Evolutionary conservation across 2,888 invertebrate genomes (phyloP).

Genomic region (Agelastica alni): DNA sequence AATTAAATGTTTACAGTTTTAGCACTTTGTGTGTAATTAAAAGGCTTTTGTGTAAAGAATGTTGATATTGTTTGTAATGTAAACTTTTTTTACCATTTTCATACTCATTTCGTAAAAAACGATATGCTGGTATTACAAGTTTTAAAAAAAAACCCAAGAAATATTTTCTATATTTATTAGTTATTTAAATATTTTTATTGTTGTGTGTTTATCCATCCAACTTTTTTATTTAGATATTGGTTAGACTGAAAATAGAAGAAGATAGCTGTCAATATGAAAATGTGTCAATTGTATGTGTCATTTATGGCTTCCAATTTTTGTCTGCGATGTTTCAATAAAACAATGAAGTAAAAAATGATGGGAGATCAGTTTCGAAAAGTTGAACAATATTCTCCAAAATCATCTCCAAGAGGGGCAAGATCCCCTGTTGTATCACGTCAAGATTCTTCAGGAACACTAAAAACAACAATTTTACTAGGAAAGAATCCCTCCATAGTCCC

Average conservation of each 20-base stretch:
- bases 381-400: constrained; percentile 94
- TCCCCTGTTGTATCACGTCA: constrained; percentile 95
- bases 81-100: no score
- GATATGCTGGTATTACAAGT: no score
- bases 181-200: no score
- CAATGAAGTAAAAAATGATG: constrained; percentile 77
- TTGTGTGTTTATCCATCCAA: no score
- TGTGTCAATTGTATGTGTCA: constrained; percentile 1
- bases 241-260: no score
- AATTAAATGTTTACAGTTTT: no score
- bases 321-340: constrained; percentile 40
- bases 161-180: neutral
- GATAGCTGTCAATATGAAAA: constrained; percentile 1
- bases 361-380: constrained; percentile 91
- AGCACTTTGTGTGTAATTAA: no score
- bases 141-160: no score
- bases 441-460: constrained; percentile 95
- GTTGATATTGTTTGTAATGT: no score
- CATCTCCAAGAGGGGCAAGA: constrained; percentile 89
- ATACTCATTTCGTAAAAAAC: no score
- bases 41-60: no score
- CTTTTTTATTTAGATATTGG: no score
- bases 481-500: constrained; percentile 97
- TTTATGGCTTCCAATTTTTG: constrained; percentile 21
- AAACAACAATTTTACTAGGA: constrained; percentile 95